Percentiles rank a stretch among this genome's conserved stretches.
These are phyloP conservation scores for Leucoma salicis DNA, from an alignment of 2,888 invertebrate genomes.

Conservation along the genomic window DNA sequence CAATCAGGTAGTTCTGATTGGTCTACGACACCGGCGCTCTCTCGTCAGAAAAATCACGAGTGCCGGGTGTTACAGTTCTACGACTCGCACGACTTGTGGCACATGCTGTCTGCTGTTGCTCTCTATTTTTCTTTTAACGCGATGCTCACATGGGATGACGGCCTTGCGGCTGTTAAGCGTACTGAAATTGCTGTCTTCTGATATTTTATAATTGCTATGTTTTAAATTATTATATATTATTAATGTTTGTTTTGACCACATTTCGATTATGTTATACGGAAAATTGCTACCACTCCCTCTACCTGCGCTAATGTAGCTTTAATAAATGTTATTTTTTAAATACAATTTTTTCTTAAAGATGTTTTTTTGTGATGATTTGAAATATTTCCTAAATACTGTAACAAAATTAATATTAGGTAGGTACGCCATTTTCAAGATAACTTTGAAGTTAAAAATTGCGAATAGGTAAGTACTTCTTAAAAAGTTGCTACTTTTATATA, in stretches of 20 bases:
- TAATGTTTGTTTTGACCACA: background rate
- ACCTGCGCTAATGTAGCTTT: no score
- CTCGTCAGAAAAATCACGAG: slow-evolving; percentile 80
- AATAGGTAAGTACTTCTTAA: no score
- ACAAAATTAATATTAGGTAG: no score
- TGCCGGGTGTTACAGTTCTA: slow-evolving; percentile 84
- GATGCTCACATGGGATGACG: slow-evolving; percentile 92
- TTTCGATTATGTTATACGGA: no score
- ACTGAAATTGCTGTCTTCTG: slow-evolving; percentile 91
- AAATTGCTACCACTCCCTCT: no score
- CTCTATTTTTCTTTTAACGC: slow-evolving; percentile 93
- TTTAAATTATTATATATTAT: background rate
- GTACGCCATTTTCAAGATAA: no score
- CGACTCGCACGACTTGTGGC: slow-evolving; percentile 95
- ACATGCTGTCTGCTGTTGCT: slow-evolving; percentile 90
- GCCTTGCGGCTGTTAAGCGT: slow-evolving; percentile 86
- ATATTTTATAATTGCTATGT: slow-evolving; percentile 3
- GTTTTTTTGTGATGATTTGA: no score
- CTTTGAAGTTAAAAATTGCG: no score
- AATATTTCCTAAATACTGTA: no score
- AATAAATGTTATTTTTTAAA: no score
- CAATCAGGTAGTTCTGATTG: slow-evolving; percentile 48
- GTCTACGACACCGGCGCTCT: slow-evolving; percentile 86
- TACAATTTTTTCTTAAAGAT: no score
- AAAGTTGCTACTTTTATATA: no score